Evolutionary conservation across 1,140 invertebrate genomes (phyloP).

Genomic region (Sitobion miscanthi): DNA sequence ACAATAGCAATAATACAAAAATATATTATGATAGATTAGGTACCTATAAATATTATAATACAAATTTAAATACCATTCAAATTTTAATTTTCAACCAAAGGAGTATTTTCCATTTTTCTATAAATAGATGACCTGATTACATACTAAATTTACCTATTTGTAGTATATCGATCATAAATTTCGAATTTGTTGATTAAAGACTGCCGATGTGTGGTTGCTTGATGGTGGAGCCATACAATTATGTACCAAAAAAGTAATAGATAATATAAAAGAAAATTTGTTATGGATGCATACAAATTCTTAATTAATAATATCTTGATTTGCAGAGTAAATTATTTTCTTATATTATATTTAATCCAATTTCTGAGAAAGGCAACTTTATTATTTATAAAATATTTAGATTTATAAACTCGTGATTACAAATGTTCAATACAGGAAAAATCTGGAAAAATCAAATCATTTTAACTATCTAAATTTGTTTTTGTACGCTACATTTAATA

Average conservation of each 20-base stretch:
- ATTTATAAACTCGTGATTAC: background rate
- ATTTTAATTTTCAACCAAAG: background rate
- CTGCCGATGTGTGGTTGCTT: background rate
- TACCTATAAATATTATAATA: background rate
- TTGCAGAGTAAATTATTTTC: slow-evolving; percentile 30
- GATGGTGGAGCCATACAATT: background rate
- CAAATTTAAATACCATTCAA: background rate
- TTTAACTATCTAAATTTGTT: background rate
- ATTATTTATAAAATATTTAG: background rate
- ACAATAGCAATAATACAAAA: too few relatives aligned
- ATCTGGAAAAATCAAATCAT: background rate
- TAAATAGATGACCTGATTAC: background rate
- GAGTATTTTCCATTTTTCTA: background rate
- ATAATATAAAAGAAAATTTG: background rate
- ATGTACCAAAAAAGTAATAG: background rate
- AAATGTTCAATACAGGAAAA: background rate
- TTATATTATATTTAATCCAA: background rate
- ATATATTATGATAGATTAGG: too few relatives aligned
- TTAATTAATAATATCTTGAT: slow-evolving; percentile 18
- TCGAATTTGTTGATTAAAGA: background rate
- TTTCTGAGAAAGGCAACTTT: background rate
- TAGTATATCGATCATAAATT: background rate
- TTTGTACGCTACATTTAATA: background rate
- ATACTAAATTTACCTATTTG: background rate
- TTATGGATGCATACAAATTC: background rate